Percentiles rank a stretch among this genome's conserved stretches.
phyloP scores from a whole-genome alignment of 2,113 vertebrate genomes.

The Ivindomyrus marchei region DNA sequence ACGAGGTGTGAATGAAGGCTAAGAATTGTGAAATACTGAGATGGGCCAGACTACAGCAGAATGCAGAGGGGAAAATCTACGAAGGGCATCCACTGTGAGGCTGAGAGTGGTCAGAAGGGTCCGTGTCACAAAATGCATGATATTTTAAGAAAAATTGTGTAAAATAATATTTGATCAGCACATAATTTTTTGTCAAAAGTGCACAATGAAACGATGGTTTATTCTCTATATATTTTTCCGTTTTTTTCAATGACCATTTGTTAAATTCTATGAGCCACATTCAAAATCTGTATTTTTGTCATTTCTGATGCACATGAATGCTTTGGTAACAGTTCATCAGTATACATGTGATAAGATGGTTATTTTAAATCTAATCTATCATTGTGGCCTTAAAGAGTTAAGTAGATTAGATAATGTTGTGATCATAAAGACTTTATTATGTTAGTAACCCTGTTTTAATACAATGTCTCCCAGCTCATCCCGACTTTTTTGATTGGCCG shows the following conservation, averaged over 20 bases:
- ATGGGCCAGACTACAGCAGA: background rate
- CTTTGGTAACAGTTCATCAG: background rate
- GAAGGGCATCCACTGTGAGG: too few species aligned
- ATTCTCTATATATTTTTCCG: background rate
- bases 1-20: background rate
- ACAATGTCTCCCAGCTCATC: background rate
- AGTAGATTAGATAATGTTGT: background rate
- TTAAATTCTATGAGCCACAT: background rate
- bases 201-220: background rate
- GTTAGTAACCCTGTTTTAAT: background rate
- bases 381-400: background rate
- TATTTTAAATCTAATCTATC: background rate
- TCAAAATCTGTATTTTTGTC: background rate
- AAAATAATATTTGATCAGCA: too few species aligned
- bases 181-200: too few species aligned
- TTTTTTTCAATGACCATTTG: background rate
- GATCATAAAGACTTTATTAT: background rate
- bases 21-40: background rate
- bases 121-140: background rate
- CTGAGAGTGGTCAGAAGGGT: background rate
- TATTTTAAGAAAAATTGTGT: background rate
- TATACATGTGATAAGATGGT: background rate
- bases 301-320: background rate
- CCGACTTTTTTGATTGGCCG: background rate
- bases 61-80: background rate